Evolutionary conservation across 2,113 vertebrate species (phyloP), one percentile per base, ranked within the genome.

Genomic region (Rana temporaria): DNA sequence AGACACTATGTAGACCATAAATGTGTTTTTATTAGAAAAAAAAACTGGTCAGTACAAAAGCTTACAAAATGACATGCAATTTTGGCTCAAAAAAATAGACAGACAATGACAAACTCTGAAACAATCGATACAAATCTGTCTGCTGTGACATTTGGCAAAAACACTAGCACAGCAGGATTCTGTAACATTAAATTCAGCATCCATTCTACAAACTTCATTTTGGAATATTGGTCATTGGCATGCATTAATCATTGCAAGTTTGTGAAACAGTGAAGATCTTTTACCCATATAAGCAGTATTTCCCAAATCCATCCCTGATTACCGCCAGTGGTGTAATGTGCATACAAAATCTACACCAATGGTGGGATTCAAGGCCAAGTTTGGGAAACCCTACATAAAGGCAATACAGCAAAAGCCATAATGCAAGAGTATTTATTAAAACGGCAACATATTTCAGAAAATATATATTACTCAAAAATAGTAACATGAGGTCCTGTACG

Each of bases 11-110:
- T 12, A 48, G 17, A 73, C 26, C 4, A 26, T 30, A 59, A 48
- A 59, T 53, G 57, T n/a, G 8, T 38, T 74, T 74, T 74, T 74
- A 60, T 74, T 74, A 32, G 6, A 3, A 59, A 60, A 59, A 26
- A 30, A 9, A 26, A 48, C 55, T 72, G 16, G 53, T 74, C 71
- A 74, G 38, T 74, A 74, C 71, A 74, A 74, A 48, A 74, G 20
- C 15, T 55, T 72, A 72, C 22, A 60, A 71, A 63, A 71, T 26
- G 0, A 30, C 1, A 26, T 18, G 22, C 6, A 22, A 16, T 17
- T 55, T 17, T 55, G 69, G 69, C 69, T 71, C 52, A 68, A 71
- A 56, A 71, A 17, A n/a, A n/a, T n/a, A n/a, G n/a, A n/a, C 19
- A 8, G 17, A 38, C 65, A 53, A 48, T 26, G 48, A 16, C 24